These are phyloP conservation scores for Caenorhabditis briggsae DNA, from an alignment of 1,140 invertebrate species.

Conservation along the genomic window DNA sequence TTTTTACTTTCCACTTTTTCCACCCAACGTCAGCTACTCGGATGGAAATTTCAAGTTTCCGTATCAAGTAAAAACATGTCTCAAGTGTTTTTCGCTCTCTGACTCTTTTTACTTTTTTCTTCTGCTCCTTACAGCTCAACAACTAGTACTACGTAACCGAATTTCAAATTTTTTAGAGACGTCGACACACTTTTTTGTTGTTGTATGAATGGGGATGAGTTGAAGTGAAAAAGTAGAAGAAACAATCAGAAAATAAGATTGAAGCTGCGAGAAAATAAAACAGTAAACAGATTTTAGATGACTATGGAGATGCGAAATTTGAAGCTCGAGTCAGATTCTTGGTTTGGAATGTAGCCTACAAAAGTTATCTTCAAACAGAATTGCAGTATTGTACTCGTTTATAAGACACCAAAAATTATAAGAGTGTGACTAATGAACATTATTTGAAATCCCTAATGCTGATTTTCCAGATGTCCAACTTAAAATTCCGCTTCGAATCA, in stretches of 20 bases:
- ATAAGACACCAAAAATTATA: constrained; percentile 9
- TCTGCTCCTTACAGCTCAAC: background rate
- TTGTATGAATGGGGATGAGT: background rate
- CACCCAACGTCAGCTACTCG: background rate
- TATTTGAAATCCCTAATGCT: background rate
- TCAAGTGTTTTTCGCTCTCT: constrained; percentile 52
- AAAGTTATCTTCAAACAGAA: background rate
- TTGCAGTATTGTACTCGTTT: background rate
- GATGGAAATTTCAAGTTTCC: constrained; percentile 48
- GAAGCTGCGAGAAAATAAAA: background rate
- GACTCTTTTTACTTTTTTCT: constrained; percentile 8
- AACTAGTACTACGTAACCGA: constrained; percentile 48
- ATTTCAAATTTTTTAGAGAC: constrained; percentile 17
- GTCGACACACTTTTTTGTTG: background rate
- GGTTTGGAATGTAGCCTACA: too few species aligned
- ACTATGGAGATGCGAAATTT: too few species aligned
- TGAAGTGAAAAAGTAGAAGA: background rate
- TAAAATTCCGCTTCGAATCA: background rate
- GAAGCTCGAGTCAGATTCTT: too few species aligned
- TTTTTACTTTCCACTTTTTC: background rate
- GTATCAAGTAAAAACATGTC: constrained; percentile 51
- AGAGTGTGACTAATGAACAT: background rate
- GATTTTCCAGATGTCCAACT: background rate
- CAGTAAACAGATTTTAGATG: too few species aligned
- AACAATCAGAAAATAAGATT: background rate